These are phyloP conservation scores for Platyscapa corneri DNA, from an alignment of 1,140 invertebrate species.

Conservation along the genomic window DNA sequence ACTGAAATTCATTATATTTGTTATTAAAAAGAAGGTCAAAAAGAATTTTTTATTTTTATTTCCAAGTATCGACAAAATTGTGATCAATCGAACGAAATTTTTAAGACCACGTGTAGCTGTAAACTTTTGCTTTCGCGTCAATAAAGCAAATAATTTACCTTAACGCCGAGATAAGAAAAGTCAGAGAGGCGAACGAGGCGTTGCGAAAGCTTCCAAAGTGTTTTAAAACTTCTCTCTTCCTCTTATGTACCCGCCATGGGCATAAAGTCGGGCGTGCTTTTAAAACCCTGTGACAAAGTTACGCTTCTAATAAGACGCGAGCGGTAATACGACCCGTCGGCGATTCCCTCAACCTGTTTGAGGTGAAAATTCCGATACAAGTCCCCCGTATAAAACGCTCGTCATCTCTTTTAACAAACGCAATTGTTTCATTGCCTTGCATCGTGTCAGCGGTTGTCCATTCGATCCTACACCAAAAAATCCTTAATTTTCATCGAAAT, in stretches of 20 bases:
- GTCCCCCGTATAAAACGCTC: background rate
- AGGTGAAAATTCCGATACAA: background rate
- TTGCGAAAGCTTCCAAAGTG: slow-evolving; percentile 60
- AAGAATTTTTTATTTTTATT: background rate
- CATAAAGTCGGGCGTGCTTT: slow-evolving; percentile 62
- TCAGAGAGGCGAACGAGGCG: slow-evolving; percentile 49
- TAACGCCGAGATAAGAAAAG: slow-evolving; percentile 47
- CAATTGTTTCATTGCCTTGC: background rate
- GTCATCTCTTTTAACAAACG: background rate
- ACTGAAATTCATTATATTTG: background rate
- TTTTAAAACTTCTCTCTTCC: slow-evolving; percentile 63
- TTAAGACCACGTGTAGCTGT: background rate
- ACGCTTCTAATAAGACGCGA: slow-evolving; percentile 59
- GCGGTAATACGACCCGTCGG: background rate
- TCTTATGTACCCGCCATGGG: slow-evolving; percentile 47
- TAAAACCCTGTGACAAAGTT: slow-evolving; percentile 66
- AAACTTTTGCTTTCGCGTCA: slow-evolving; percentile 44
- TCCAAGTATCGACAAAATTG: slow-evolving; percentile 4
- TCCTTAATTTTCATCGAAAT: too few relatives aligned
- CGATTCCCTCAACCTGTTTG: background rate
- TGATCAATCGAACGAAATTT: slow-evolving; percentile 29
- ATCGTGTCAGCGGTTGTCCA: background rate
- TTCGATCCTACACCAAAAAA: too few relatives aligned
- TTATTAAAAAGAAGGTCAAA: too few relatives aligned
- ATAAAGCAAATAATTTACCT: slow-evolving; percentile 52